These are phyloP conservation scores for Rhabditoides inermis DNA, from an alignment of 2,888 invertebrate genomes.

Conservation along the genomic window DNA sequence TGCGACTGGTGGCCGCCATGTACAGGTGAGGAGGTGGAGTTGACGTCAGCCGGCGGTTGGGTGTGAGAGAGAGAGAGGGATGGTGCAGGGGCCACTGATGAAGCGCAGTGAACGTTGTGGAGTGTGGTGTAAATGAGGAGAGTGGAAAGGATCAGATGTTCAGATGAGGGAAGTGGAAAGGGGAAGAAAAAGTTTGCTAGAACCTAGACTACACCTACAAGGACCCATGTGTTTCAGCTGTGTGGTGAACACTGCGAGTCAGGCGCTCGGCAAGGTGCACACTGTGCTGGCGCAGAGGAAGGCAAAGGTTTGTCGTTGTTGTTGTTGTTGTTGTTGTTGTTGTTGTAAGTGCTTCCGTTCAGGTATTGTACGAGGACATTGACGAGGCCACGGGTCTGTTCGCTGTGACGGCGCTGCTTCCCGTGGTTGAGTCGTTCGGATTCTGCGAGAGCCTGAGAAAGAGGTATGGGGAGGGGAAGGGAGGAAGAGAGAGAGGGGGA, in stretches of 20 bases:
- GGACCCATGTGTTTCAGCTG: slow-evolving; percentile 53
- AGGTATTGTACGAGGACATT: slow-evolving; percentile 77
- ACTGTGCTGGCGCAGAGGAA: slow-evolving; percentile 72
- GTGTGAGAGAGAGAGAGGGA: too few relatives aligned
- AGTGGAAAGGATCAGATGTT: too few relatives aligned
- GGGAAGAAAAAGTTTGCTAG: too few relatives aligned
- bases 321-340: not conserved
- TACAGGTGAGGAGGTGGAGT: slow-evolving; percentile 73
- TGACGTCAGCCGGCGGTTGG: too few relatives aligned
- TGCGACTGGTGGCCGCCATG: slow-evolving; percentile 88
- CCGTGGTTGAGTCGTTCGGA: slow-evolving; percentile 90
- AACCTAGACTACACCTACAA: too few relatives aligned
- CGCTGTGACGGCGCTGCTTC: slow-evolving; percentile 77
- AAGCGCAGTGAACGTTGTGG: too few relatives aligned
- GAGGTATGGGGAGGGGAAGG: slow-evolving; percentile 54
- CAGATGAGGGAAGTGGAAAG: too few relatives aligned
- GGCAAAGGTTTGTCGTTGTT: slow-evolving; percentile 66
- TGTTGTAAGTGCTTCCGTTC: not conserved
- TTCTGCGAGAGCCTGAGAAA: slow-evolving; percentile 88
- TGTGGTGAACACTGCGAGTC: slow-evolving; percentile 74
- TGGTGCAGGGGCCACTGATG: too few relatives aligned
- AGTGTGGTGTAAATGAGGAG: too few relatives aligned
- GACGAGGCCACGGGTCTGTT: slow-evolving; percentile 80
- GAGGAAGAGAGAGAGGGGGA: too few relatives aligned
- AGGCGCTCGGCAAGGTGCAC: slow-evolving; percentile 81